These are phyloP conservation scores for Drosophila melanosoma DNA, from an alignment of 2,888 invertebrate genomes.

Conservation along the genomic window DNA sequence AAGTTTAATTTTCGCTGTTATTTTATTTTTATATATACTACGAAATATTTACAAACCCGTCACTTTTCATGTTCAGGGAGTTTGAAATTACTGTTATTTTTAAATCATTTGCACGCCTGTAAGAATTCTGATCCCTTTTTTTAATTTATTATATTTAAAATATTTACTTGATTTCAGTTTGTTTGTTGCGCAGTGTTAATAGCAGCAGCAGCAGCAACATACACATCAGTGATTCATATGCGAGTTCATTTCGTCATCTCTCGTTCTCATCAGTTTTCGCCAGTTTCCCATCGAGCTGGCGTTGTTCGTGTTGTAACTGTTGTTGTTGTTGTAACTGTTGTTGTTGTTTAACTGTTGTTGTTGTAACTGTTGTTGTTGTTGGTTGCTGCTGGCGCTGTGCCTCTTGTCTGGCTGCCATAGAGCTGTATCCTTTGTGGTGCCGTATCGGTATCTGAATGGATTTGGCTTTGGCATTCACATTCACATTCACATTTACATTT, in stretches of 20 bases:
- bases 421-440: conserved; percentile 59
- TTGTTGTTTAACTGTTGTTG: conserved; percentile 8
- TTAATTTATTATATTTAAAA: too few relatives aligned
- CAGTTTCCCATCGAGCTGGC: conserved; percentile 12
- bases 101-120: background rate
- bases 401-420: conserved; percentile 37
- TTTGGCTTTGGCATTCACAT: conserved; percentile 32
- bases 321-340: conserved; percentile 15
- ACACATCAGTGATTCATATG: conserved; percentile 56
- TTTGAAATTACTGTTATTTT: too few relatives aligned
- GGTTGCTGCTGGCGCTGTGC: conserved; percentile 7
- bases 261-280: conserved; percentile 36
- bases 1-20: background rate
- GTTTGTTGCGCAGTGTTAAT: conserved; percentile 32
- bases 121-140: background rate
- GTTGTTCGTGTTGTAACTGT: conserved; percentile 2
- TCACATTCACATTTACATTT: conserved; percentile 34
- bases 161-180: background rate
- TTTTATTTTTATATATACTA: background rate
- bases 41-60: background rate
- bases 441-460: conserved; percentile 66
- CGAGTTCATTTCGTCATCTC: conserved; percentile 70
- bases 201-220: conserved; percentile 13
- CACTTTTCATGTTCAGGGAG: background rate
- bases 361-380: conserved; percentile 14